Base-by-base conservation (phyloP, 2,113 vertebrate genomes). In the Columba livia region DNA sequence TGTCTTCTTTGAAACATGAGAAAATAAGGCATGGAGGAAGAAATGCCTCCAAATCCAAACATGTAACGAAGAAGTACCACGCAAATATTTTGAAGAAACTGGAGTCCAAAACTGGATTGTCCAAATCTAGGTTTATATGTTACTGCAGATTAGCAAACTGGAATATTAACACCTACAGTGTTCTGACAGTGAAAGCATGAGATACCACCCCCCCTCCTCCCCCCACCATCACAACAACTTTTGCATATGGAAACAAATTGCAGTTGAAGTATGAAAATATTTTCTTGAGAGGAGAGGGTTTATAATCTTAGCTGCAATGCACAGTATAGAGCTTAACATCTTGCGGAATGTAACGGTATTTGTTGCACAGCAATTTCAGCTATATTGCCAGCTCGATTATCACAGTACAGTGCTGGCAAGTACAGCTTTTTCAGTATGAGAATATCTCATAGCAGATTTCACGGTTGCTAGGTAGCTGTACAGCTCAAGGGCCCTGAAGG, bases 391-490 rank as follows among this genome's bases (percentile, higher is more conserved):
- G 97, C 96, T 97, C 77, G 83, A 97, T 93, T 95, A 97, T 94
- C 96, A 88, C 87, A 89, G 85, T 70, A 90, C 65, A 40, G 53
- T 51, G 78, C 88, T 95, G 81, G 93, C 89, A 97, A 96, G 91
- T 19, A 48, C 77, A 85, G 88, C 56, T 92, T 97, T 96, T 97
- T 97, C 97, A 97, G 96, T 80, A 64, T 77, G 92, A 64, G 96
- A 97, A 91, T 95, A 97, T 98, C 96, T 96, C 94, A 81, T 85
- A 88, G 97, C 97, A 97, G 97, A 98, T 98, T 98, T 98, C 75
- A 83, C 79, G 81, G 98, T 99, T 98, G 98, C 98, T 98, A 98
- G 94, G 99, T 98, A 99, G 98, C 98, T 97, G 95, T 89, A 94
- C 90, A 96, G 96, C 97, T 96, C 91, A 56, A 96, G 77, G 95